Base-by-base conservation (phyloP, 1,140 invertebrate genomes). In the Hormaphis cornu region DNA sequence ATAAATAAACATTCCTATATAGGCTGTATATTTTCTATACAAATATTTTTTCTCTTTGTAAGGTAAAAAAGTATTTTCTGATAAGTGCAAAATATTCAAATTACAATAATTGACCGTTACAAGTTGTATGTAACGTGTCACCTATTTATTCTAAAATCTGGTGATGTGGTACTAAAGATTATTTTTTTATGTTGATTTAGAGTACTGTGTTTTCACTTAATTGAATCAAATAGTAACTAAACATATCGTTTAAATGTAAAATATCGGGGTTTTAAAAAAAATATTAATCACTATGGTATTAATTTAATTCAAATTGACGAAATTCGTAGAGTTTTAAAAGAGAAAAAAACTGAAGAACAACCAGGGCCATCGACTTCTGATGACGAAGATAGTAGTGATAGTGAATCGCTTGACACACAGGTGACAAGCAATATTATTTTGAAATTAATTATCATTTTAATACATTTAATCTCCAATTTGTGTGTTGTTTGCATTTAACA, bases 321-420 rank as follows among this genome's bases (percentile, higher is more conserved):
- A 4, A 14, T 63, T 33, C 26, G 3, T 50, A 66, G 61, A 66
- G 6, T 20, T 50, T 5, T 50, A 66, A 48, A 50, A 33, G 61
- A 66, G 30, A 48, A 33, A 4, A 20, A 22, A 20, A 50, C 22
- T 35, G 61, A 66, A 63, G 40, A 63, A 66, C 42, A 44, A 42
- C 37, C 30, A 33, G 44, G 46, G 8, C 22, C 24, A n/a, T 66
- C 40, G 42, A 66, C 26, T 44, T 50, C 61, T 66, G 44, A 66
- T 66, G 61, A 35, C 3, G 44, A 50, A 48, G 42, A 66, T 50
- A 48, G 5, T 46, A n/a, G 44, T 66, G 61, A 66, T 44, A 63
- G 35, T 48, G 61, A 66, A 66, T 48, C 61, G 61, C 61, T 66
- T 66, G 61, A 66, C 61, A 66, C 61, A 35, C 44, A 66, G 61